Evolutionary conservation across 2,888 invertebrate genomes (phyloP).

Genomic region (Seira musarum): DNA sequence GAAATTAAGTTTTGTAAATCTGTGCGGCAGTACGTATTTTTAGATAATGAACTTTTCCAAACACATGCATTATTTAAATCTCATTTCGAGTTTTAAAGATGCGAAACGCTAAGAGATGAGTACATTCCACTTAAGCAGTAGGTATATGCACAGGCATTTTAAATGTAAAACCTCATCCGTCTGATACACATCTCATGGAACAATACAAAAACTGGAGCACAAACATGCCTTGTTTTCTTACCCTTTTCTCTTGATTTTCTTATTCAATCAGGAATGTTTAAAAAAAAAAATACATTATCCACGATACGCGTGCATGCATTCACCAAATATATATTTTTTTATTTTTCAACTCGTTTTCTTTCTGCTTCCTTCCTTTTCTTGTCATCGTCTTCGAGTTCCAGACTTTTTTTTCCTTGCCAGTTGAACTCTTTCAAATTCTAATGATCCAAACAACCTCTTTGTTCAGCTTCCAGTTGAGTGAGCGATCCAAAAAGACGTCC

Average conservation of each 20-base stretch:
- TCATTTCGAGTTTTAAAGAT: too few relatives aligned
- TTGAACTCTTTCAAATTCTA: constrained; percentile 49
- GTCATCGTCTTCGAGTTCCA: constrained; percentile 31
- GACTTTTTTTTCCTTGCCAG: constrained; percentile 15
- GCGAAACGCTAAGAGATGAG: too few relatives aligned
- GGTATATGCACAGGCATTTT: too few relatives aligned
- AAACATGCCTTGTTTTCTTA: too few relatives aligned
- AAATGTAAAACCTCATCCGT: too few relatives aligned
- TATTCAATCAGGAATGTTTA: constrained; percentile 29
- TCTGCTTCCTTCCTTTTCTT: constrained; percentile 34
- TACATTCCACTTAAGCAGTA: too few relatives aligned
- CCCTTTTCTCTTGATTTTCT: neutral
- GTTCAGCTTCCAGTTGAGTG: constrained; percentile 26
- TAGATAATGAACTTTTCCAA: too few relatives aligned
- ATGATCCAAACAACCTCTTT: constrained; percentile 40
- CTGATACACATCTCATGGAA: too few relatives aligned
- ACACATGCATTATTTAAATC: too few relatives aligned
- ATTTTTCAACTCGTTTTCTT: constrained; percentile 20
- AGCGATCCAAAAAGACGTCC: neutral
- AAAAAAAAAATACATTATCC: neutral
- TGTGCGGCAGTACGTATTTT: too few relatives aligned
- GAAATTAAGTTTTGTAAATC: too few relatives aligned
- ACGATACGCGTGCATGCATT: neutral
- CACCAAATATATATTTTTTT: constrained; percentile 1
- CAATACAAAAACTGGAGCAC: too few relatives aligned